Percentiles rank a stretch among this genome's conserved stretches.
Conservation (phyloP, 1,140 invertebrate genomes). For the Augochlora pura region DNA sequence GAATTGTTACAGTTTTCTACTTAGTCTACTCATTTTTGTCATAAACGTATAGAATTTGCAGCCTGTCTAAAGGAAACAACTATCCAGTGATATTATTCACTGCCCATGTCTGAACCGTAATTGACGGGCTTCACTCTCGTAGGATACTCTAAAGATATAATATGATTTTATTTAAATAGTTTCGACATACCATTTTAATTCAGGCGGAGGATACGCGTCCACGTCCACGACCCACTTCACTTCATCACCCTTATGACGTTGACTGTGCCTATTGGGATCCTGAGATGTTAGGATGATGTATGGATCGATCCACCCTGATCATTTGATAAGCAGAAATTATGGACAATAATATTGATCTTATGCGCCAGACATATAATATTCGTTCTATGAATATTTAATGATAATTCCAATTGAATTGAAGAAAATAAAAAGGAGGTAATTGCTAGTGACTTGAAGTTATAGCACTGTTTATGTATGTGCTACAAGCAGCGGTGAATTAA, state of each 20-base stretch:
- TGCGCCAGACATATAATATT: too few species aligned
- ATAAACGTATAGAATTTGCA: too few species aligned
- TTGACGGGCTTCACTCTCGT: background rate
- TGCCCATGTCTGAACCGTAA: background rate
- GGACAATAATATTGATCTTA: background rate
- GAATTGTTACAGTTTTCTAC: too few species aligned
- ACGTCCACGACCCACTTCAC: slow-evolving; percentile 75
- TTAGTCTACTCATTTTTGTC: too few species aligned
- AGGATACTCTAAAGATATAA: background rate
- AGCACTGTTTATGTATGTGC: too few species aligned
- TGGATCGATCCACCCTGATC: slow-evolving; percentile 74
- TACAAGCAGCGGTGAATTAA: too few species aligned
- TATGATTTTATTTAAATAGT: background rate
- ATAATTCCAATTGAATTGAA: too few species aligned
- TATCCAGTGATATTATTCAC: too few species aligned
- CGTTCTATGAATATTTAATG: too few species aligned
- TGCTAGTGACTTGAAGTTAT: too few species aligned
- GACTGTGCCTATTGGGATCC: slow-evolving; percentile 61
- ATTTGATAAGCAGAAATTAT: background rate
- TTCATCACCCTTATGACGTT: slow-evolving; percentile 47
- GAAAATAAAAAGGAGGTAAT: too few species aligned
- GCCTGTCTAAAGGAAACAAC: too few species aligned
- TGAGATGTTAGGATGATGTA: slow-evolving; percentile 77
- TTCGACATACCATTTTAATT: slow-evolving; percentile 74
- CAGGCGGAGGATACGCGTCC: slow-evolving; percentile 76